Evolutionary conservation across 2,888 invertebrate genomes (phyloP), one percentile per base, ranked within the genome.

Genomic region (Morpho helenor): DNA sequence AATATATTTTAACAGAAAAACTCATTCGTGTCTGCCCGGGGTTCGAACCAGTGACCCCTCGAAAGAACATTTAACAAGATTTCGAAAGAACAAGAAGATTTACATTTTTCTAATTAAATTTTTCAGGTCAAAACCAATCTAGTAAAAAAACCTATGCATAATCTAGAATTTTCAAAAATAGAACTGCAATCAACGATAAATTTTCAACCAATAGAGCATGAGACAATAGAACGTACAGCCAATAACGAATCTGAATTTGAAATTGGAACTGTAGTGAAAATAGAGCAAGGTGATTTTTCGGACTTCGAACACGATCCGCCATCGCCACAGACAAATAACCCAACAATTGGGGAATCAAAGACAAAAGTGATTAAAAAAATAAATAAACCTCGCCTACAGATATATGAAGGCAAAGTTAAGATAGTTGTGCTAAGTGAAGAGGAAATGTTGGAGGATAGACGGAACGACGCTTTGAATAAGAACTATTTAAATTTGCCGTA

Each of bases 401-500:
- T 72, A 51, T 84, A 82, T 23, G 70, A 76, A 2, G 83, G 77
- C 0, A 83, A 82, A 56, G 77, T 87, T 2, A 65, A 63, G n/a
- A 68, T 75, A 0, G 65, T 83, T 0, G 68, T 65, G 2, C 56
- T 87, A 3, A 75, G 61, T 9, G 65, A 64, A 22, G 68, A 77
- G 2, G 82, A 87, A 48, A 63, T 86, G 60, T 52, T 66, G 23
- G 65, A 69, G 7, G 86, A 87, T 31, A 75, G 88, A 10, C 70
- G 71, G 0, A 64, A 57, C 0, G 75, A 83, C 5, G 68, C 74
- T 0, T 65, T 57, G 0, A 81, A 74, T 2, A 72, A 71, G 7
- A 70, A 71, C 0, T 88, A 80, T 61, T 49, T 82, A 42, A 82
- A 76, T 39, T 66, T 87, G 8, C 82, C 84, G 0, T 84, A 68